Evolutionary conservation across 2,113 vertebrate genomes (phyloP).

Genomic region (Pithys albifrons): DNA sequence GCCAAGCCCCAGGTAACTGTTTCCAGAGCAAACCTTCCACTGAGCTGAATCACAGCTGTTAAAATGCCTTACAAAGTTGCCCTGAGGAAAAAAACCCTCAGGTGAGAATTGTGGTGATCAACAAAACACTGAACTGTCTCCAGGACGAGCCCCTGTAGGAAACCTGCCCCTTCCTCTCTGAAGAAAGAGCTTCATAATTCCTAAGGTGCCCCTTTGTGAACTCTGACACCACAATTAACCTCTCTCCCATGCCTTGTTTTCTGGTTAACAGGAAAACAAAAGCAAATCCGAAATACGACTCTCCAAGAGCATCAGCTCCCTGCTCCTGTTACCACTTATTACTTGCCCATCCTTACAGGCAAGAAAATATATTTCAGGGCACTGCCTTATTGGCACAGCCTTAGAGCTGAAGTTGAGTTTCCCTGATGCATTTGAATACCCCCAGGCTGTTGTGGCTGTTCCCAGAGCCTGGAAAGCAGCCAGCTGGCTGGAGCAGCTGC

Average conservation of each 20-base stretch:
- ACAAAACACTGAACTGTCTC: neutral
- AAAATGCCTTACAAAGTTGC: neutral
- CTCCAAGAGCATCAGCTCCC: accelerated
- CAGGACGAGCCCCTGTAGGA: neutral
- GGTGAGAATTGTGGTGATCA: neutral
- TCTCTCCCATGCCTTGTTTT: neutral
- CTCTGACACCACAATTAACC: neutral
- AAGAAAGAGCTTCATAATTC: neutral
- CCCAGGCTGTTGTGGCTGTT: neutral
- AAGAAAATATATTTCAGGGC: neutral
- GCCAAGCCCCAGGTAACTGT: neutral
- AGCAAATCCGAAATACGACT: neutral
- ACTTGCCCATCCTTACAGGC: neutral
- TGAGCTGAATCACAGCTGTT: neutral
- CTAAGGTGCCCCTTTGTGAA: neutral
- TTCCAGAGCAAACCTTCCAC: neutral
- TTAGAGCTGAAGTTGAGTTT: neutral
- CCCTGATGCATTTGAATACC: neutral
- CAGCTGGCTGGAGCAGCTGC: neutral
- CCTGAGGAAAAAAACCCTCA: neutral
- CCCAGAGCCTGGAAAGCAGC: neutral
- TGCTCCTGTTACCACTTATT: neutral
- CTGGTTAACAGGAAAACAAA: neutral
- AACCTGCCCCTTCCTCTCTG: neutral
- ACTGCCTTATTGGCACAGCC: neutral